These are phyloP conservation scores for Pseudolycoriella hygida DNA, from an alignment of 2,888 invertebrate genomes.

Conservation along the genomic window DNA sequence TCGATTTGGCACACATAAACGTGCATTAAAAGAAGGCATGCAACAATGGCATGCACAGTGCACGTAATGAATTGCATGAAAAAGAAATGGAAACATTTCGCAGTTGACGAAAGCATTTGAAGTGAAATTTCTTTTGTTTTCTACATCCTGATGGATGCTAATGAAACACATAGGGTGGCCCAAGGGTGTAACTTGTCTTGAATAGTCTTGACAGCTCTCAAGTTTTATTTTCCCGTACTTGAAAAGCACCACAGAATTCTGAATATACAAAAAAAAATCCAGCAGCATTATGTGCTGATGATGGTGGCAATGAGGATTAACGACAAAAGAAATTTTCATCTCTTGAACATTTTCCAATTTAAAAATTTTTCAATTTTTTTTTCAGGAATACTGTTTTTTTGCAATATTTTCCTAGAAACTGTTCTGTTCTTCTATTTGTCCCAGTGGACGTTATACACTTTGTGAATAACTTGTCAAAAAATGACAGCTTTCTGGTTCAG, in stretches of 20 bases:
- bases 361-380: slow-evolving; percentile 2
- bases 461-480: slow-evolving; percentile 5
- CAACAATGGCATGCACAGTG: no score
- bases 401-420: slow-evolving; percentile 1
- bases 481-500: slow-evolving; percentile 1
- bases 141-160: slow-evolving; percentile 8
- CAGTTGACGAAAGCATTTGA: neutral
- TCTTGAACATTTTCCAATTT: slow-evolving; percentile 2
- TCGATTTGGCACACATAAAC: no score
- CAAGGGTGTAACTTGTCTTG: slow-evolving; percentile 8
- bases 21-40: no score
- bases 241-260: slow-evolving; percentile 1
- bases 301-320: slow-evolving; percentile 6
- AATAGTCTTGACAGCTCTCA: slow-evolving; percentile 8
- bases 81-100: neutral
- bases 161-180: slow-evolving; percentile 7
- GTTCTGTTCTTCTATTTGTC: slow-evolving; percentile 1
- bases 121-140: neutral
- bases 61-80: no score
- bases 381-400: neutral
- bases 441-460: slow-evolving; percentile 4
- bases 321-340: slow-evolving; percentile 6
- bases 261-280: neutral
- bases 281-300: slow-evolving; percentile 1
- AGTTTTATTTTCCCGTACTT: slow-evolving; percentile 5